A percentile compares a stretch with the other conserved stretches of the same genome.
phyloP scores from a whole-genome alignment of 2,113 vertebrate genomes.

The Muscicapa adusta region DNA sequence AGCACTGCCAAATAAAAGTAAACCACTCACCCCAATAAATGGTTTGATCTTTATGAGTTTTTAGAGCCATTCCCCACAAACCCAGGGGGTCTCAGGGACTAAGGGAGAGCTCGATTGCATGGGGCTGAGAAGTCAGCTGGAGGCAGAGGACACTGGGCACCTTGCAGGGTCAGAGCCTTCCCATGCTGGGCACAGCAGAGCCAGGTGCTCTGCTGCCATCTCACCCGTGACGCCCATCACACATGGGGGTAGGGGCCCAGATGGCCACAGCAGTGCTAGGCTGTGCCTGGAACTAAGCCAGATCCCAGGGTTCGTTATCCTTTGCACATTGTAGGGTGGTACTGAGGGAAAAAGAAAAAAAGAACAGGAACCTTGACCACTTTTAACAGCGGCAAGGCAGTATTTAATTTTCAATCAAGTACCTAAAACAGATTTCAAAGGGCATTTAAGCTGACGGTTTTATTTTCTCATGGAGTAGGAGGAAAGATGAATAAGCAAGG shows the following conservation, averaged over 20 bases:
- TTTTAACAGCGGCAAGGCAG: constrained; percentile 3
- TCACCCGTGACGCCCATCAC: accelerated
- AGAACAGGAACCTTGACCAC: constrained; percentile 8
- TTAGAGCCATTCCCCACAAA: neutral
- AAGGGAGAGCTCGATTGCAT: neutral
- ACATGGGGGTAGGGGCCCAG: neutral
- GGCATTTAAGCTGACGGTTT: constrained; percentile 70
- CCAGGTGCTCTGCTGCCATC: accelerated
- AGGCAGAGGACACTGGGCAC: neutral
- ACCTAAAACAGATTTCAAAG: constrained; percentile 75
- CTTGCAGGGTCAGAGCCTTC: neutral
- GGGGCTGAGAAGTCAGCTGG: neutral
- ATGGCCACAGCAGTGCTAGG: neutral
- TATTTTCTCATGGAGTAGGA: constrained; percentile 74
- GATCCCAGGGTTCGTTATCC: neutral
- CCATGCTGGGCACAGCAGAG: accelerated
- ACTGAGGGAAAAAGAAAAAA: neutral
- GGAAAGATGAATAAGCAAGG: constrained; percentile 73
- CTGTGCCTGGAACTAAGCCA: constrained; percentile 10
- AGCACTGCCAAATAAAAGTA: neutral
- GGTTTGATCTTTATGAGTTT: constrained; percentile 10
- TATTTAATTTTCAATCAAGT: constrained; percentile 73
- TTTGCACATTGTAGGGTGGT: neutral
- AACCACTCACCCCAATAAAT: neutral
- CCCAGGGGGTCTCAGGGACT: neutral